Conservation (phyloP, 1,140 invertebrate species). For the Zaprionus kolodkinae region DNA sequence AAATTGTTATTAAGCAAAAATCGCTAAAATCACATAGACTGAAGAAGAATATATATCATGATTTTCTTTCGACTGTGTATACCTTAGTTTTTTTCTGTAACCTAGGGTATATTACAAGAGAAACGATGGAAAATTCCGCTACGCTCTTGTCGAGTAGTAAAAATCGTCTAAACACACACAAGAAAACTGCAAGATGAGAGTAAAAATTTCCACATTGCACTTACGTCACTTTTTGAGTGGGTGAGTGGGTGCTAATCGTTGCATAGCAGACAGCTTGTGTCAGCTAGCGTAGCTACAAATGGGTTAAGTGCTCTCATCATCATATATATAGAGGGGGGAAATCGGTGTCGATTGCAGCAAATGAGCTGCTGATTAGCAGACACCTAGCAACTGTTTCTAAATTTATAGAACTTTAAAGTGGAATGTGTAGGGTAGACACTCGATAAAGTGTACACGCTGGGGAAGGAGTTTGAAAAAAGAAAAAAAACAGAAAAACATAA, state of each 20-base stretch:
- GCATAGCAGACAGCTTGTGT: conserved; percentile 30
- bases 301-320: conserved; percentile 23
- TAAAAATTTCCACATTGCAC: conserved; percentile 47
- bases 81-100: neutral
- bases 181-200: conserved; percentile 26
- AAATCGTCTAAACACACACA: conserved; percentile 57
- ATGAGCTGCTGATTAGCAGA: conserved; percentile 42
- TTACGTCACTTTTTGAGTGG: conserved; percentile 53
- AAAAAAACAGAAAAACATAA: no score
- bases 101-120: conserved; percentile 18
- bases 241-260: conserved; percentile 18
- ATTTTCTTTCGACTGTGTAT: neutral
- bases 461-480: no score
- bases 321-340: neutral
- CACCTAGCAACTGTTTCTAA: conserved; percentile 17
- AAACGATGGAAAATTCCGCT: conserved; percentile 53
- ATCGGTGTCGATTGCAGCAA: conserved; percentile 23
- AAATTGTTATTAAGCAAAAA: no score
- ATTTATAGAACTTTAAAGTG: conserved; percentile 9
- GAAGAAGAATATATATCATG: neutral
- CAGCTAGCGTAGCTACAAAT: conserved; percentile 2
- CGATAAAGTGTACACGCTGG: no score
- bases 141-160: neutral
- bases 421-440: neutral
- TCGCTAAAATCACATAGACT: no score